phyloP scores from a whole-genome alignment of 2,113 vertebrate genomes.

The Mustelus asterias region DNA sequence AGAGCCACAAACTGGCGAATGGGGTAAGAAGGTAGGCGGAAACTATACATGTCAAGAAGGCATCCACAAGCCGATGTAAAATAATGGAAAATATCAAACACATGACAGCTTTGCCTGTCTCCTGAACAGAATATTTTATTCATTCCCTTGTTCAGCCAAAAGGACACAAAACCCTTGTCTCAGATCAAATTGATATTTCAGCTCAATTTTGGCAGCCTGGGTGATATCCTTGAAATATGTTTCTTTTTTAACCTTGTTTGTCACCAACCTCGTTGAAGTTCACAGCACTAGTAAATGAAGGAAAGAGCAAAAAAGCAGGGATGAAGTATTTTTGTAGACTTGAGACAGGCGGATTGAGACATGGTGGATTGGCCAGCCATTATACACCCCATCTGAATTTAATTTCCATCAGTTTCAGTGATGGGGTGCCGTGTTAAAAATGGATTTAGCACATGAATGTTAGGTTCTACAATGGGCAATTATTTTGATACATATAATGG shows the following conservation, averaged over 20 bases:
- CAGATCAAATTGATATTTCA: background rate
- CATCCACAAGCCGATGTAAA: background rate
- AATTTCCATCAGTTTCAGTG: background rate
- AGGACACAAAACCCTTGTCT: constrained; percentile 6
- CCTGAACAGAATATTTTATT: constrained; percentile 3
- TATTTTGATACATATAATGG: background rate
- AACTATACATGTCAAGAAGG: background rate
- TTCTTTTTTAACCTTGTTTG: background rate
- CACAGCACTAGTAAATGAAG: background rate
- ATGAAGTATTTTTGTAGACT: background rate
- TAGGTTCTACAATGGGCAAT: too few species aligned
- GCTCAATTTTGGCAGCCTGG: background rate
- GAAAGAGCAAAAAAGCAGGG: background rate
- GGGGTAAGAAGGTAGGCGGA: background rate
- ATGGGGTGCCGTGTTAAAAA: too few species aligned
- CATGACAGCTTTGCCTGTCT: background rate
- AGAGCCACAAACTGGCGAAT: background rate
- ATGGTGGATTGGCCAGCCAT: background rate
- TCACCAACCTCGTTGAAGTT: background rate
- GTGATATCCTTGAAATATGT: background rate
- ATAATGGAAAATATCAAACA: background rate
- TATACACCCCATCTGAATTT: background rate
- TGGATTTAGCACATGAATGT: too few species aligned
- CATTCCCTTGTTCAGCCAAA: constrained; percentile 1
- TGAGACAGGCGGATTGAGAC: background rate